These are phyloP conservation scores for Portunus trituberculatus DNA, from an alignment of 1,140 invertebrate species.

Conservation along the genomic window DNA sequence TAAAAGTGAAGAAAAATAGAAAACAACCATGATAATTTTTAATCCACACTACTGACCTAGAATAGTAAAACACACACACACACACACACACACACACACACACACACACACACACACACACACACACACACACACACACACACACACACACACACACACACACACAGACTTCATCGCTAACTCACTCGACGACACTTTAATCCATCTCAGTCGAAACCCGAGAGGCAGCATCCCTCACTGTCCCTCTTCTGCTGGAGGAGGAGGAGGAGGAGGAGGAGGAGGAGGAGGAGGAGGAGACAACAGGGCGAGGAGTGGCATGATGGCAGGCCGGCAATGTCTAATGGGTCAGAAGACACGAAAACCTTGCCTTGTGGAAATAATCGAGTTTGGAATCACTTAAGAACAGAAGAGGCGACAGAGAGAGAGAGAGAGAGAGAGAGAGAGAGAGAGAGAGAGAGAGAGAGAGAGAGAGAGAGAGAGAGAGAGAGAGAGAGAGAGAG, in stretches of 20 bases:
- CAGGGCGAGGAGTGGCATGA: not conserved
- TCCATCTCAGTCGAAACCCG: not conserved
- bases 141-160: slow-evolving; percentile 11
- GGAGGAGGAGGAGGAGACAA: not conserved
- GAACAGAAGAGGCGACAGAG: too few relatives aligned
- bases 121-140: slow-evolving; percentile 20
- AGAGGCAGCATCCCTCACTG: not conserved
- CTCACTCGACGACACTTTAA: not conserved
- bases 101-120: slow-evolving; percentile 16
- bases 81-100: not conserved
- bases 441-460: too few relatives aligned
- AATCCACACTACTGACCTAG: too few relatives aligned
- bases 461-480: not conserved
- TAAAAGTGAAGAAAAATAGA: too few relatives aligned
- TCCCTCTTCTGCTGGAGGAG: not conserved
- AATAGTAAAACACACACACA: too few relatives aligned
- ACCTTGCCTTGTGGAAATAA: too few relatives aligned
- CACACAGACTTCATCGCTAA: not conserved
- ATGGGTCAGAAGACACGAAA: too few relatives aligned
- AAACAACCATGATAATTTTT: too few relatives aligned
- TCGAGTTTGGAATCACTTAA: too few relatives aligned
- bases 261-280: slow-evolving; percentile 4
- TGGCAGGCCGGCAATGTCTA: too few relatives aligned
- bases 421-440: too few relatives aligned
- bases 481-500: not conserved